Evolutionary conservation across 2,888 invertebrate genomes (phyloP).

Genomic region (Didymodactylos carnosus): DNA sequence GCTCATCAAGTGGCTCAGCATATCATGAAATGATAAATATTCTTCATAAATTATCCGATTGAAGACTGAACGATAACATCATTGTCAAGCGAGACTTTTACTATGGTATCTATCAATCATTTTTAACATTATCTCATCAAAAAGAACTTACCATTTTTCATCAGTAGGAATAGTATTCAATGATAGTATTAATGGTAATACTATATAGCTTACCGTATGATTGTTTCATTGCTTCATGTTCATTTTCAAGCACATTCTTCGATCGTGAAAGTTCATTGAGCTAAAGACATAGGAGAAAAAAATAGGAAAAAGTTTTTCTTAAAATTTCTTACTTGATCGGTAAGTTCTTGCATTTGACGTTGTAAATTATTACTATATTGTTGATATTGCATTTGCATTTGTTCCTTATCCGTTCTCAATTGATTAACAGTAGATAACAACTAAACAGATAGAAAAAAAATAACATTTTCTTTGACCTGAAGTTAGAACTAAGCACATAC

Average conservation of each 20-base stretch:
- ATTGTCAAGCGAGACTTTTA: background rate
- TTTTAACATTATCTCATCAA: no score
- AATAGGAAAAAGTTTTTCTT: background rate
- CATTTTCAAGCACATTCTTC: background rate
- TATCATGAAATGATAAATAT: background rate
- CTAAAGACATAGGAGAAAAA: no score
- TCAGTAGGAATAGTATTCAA: background rate
- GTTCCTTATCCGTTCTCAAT: background rate
- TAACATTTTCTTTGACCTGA: background rate
- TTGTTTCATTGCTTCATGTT: background rate
- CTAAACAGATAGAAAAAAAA: background rate
- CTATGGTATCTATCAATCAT: no score
- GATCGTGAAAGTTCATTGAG: background rate
- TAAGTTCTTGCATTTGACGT: conserved; percentile 8
- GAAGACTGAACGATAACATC: background rate
- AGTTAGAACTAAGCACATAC: background rate
- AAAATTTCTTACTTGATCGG: conserved; percentile 6
- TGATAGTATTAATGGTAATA: no score
- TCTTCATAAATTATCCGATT: background rate
- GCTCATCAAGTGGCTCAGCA: background rate
- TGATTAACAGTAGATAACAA: background rate
- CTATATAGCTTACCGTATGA: no score
- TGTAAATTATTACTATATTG: conserved; percentile 5
- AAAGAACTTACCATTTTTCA: background rate
- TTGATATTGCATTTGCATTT: conserved; percentile 4